Conservation (phyloP, 2,797 vertebrate genomes). For the Liasis olivaceus region DNA sequence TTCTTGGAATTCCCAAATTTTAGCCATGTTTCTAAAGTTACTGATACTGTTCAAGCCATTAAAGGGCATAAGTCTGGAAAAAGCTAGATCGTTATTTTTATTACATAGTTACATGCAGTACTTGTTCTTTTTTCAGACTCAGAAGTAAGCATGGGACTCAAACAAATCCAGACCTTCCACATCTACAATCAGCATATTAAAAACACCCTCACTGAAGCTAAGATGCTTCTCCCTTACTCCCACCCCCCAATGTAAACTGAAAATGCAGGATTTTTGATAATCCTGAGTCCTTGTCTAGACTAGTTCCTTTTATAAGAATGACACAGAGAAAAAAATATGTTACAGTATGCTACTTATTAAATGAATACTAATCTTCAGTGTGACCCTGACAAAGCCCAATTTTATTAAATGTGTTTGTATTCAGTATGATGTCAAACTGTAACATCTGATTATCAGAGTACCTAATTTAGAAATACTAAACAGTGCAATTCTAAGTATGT, state of each 20-base stretch:
- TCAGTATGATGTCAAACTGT: background rate
- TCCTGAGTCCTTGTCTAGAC: background rate
- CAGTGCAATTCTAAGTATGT: background rate
- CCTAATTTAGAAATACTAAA: background rate
- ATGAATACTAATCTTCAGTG: background rate
- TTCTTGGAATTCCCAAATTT: background rate
- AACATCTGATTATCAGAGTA: background rate
- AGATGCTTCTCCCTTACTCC: background rate
- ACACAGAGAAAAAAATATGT: background rate
- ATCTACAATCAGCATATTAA: background rate
- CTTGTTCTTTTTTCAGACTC: background rate
- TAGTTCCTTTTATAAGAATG: background rate
- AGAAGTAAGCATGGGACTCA: background rate
- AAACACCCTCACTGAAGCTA: background rate
- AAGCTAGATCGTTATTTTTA: background rate
- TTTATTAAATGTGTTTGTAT: background rate
- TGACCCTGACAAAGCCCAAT: background rate
- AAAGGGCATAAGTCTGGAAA: background rate
- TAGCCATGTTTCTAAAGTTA: background rate
- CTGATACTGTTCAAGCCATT: background rate
- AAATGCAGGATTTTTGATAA: background rate
- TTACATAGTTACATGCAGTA: background rate
- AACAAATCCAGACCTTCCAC: background rate
- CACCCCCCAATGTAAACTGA: background rate
- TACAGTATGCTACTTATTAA: background rate